A percentile compares a stretch with the other conserved stretches of the same genome.
These are phyloP conservation scores for Lucilia sericata DNA, from an alignment of 1,140 invertebrate species.

Conservation along the genomic window DNA sequence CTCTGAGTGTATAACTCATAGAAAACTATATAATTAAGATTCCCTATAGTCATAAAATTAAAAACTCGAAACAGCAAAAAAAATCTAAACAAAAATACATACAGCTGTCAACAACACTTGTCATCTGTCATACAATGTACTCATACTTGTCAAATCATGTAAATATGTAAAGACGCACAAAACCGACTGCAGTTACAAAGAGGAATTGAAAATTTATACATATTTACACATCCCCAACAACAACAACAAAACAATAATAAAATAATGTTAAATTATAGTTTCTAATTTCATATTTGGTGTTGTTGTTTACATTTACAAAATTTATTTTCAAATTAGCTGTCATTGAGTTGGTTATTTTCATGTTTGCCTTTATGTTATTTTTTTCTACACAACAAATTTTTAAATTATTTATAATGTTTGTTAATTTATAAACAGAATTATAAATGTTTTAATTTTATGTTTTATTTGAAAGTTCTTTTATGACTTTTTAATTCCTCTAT, in stretches of 20 bases:
- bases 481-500: too few relatives aligned
- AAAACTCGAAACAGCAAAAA: not conserved
- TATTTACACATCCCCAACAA: too few relatives aligned
- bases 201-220: not conserved
- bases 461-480: too few relatives aligned
- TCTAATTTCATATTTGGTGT: not conserved
- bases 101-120: conserved; percentile 22
- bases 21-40: not conserved
- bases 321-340: not conserved
- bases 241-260: too few relatives aligned
- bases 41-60: not conserved
- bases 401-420: too few relatives aligned
- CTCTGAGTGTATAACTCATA: not conserved
- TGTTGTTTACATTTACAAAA: not conserved
- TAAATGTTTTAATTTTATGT: too few relatives aligned
- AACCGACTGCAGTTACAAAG: not conserved
- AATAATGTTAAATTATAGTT: not conserved
- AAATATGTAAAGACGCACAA: not conserved
- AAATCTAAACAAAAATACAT: not conserved
- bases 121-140: conserved; percentile 29
- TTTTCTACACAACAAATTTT: too few relatives aligned
- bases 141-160: conserved; percentile 17
- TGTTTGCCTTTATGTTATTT: not conserved
- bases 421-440: too few relatives aligned
- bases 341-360: not conserved